Percentiles rank a stretch among this genome's conserved stretches.
Evolutionary conservation across 2,888 invertebrate genomes (phyloP).

Genomic region (Choristoneura rosaceana): DNA sequence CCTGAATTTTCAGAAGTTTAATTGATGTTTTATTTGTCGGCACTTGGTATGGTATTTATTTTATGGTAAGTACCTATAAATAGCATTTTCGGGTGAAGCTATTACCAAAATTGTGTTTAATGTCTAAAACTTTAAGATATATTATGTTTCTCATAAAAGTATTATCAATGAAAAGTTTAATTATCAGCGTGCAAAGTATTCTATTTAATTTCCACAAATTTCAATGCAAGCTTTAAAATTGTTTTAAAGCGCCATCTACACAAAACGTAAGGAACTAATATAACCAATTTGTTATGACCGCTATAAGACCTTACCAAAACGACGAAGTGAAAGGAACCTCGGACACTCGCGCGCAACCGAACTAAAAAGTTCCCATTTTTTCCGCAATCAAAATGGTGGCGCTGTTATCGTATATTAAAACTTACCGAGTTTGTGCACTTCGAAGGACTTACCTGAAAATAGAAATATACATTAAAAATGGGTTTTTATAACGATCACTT

Average conservation of each 20-base stretch:
- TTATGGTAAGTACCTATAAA: too few relatives aligned
- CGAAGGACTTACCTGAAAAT: conserved; percentile 43
- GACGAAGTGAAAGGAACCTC: conserved; percentile 45
- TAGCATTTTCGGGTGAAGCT: too few relatives aligned
- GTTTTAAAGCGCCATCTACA: conserved; percentile 23
- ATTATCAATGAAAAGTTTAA: too few relatives aligned
- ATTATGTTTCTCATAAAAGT: too few relatives aligned
- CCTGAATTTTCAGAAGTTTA: too few relatives aligned
- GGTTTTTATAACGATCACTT: too few relatives aligned
- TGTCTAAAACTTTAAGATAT: too few relatives aligned
- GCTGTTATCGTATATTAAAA: conserved; percentile 16
- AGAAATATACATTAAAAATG: background rate
- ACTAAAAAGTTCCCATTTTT: conserved; percentile 35
- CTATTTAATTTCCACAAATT: too few relatives aligned
- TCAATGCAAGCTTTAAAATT: background rate
- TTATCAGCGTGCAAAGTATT: too few relatives aligned
- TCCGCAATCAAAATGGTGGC: conserved; percentile 25
- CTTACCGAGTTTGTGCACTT: conserved; percentile 23
- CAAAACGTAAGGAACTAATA: conserved; percentile 7
- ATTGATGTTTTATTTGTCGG: too few relatives aligned
- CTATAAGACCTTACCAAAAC: conserved; percentile 34
- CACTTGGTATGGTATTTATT: too few relatives aligned
- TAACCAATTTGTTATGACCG: background rate
- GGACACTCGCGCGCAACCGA: conserved; percentile 43
- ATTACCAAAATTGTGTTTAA: too few relatives aligned